Evolutionary conservation across 1,140 invertebrate genomes (phyloP), one percentile per base, ranked within the genome.

Genomic region (Diploscapter pachys): DNA sequence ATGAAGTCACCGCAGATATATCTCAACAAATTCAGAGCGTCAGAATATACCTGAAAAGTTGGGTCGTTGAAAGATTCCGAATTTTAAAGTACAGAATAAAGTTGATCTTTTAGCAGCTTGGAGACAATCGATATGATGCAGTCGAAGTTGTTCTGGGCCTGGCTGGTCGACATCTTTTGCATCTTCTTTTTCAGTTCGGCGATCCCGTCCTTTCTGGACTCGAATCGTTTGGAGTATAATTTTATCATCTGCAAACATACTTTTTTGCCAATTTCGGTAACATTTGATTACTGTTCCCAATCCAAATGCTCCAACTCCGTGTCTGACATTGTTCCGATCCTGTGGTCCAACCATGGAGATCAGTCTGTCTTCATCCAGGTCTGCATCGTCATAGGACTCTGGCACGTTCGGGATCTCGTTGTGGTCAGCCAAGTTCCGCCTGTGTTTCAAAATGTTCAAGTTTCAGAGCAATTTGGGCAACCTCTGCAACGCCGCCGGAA

Each of bases 201-300:
- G 2, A 74, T 59, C 55, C 73, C 76, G 61, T 71, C 77, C 13
- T 59, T 62, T 50, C 67, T 79, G 31, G 63, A 77, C 48, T 74
- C 77, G 49, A 74, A 78, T 13, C 77, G 70, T 73, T 76, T 78
- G 3, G 77, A 78, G 52, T 78, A 78, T 3, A 78, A 70, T 63
- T 78, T 78, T 49, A 71, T 62, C 5, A 78, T 74, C 77, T 78
- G 59, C 61, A 78, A 11, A 8, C 8, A 6, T 50, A 31, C 31
- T 67, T 6, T 56, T 4, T 51, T 0, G 49, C 31, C n/a, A 71
- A 8, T 3, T 62, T 53, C 4, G 48, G 11, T 2, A 54, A 11
- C 9, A 75, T 11, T 50, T 5, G 57, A 71, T 50, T 9, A 78
- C 77, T 13, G 73, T 63, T 51, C 77, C 66, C 6, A 78, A 61